Percentiles rank a stretch among this genome's conserved stretches.
Evolutionary conservation across 2,888 invertebrate species (phyloP).

Genomic region (Chaetogeoica ovagalla): DNA sequence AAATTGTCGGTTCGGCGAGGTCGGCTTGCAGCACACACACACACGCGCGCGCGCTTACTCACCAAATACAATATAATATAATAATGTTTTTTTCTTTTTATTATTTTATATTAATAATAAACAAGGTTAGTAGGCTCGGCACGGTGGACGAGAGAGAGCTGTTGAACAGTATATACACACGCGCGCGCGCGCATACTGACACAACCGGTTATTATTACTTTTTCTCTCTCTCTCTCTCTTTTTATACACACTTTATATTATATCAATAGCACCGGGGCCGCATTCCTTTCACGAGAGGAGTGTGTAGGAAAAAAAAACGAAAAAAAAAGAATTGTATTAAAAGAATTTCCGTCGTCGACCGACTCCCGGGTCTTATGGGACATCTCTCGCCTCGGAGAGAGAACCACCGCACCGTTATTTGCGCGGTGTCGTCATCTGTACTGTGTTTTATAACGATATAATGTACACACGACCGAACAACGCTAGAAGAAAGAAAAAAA

Average conservation of each 20-base stretch:
- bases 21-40: neutral
- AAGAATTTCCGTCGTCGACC: slow-evolving; percentile 30
- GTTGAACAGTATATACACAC: too few species aligned
- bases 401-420: slow-evolving; percentile 4
- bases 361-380: neutral
- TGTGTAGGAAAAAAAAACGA: slow-evolving; percentile 5
- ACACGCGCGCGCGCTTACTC: too few species aligned
- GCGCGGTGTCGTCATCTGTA: too few species aligned
- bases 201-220: slow-evolving; percentile 32
- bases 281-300: slow-evolving; percentile 50
- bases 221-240: too few species aligned
- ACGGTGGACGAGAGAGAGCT: neutral
- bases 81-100: neutral
- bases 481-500: too few species aligned
- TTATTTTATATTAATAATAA: neutral
- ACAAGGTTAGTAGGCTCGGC: slow-evolving; percentile 51
- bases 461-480: too few species aligned
- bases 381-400: too few species aligned
- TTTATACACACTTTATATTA: neutral
- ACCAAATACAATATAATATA: too few species aligned
- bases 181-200: neutral
- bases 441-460: too few species aligned
- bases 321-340: too few species aligned
- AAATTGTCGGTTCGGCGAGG: slow-evolving; percentile 19
- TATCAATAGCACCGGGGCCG: slow-evolving; percentile 21